Conservation (phyloP, 1,140 invertebrate species). For the Papilio glaucus region DNA sequence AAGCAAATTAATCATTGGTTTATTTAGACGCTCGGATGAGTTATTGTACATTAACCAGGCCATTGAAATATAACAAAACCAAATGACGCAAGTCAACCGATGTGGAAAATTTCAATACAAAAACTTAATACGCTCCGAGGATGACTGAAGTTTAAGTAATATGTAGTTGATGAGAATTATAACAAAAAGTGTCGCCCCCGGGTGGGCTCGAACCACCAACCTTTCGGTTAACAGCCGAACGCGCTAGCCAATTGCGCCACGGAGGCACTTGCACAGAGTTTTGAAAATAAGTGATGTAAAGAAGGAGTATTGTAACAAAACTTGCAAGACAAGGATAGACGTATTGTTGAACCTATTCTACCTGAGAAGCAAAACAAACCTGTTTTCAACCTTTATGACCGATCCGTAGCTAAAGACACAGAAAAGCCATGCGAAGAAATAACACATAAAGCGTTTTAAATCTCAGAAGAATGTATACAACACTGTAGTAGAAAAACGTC, state of each 20-base stretch:
- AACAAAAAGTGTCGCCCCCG: constrained; percentile 81
- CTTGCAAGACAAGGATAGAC: constrained; percentile 61
- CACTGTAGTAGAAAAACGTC: constrained; percentile 51
- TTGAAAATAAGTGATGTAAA: constrained; percentile 48
- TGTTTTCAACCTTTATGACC: constrained; percentile 59
- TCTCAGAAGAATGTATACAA: constrained; percentile 41
- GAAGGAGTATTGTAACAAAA: constrained; percentile 10
- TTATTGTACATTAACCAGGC: constrained; percentile 33
- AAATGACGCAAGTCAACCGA: constrained; percentile 18
- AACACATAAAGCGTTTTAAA: constrained; percentile 42
- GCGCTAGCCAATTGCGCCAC: constrained; percentile 91
- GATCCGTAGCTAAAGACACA: constrained; percentile 46
- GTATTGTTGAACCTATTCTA: constrained; percentile 59
- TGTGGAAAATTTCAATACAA: neutral
- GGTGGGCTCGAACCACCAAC: constrained; percentile 95
- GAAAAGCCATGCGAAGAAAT: constrained; percentile 35
- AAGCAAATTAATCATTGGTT: constrained; percentile 37
- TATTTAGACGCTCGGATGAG: constrained; percentile 31
- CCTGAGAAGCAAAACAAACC: constrained; percentile 66
- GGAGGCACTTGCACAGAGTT: constrained; percentile 82
- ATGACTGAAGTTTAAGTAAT: neutral
- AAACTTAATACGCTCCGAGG: neutral
- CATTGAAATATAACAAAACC: constrained; percentile 35
- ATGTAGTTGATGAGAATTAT: neutral
- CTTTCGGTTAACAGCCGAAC: constrained; percentile 93